These are phyloP conservation scores for Natator depressus DNA, from an alignment of 2,113 vertebrate genomes.

Conservation along the genomic window DNA sequence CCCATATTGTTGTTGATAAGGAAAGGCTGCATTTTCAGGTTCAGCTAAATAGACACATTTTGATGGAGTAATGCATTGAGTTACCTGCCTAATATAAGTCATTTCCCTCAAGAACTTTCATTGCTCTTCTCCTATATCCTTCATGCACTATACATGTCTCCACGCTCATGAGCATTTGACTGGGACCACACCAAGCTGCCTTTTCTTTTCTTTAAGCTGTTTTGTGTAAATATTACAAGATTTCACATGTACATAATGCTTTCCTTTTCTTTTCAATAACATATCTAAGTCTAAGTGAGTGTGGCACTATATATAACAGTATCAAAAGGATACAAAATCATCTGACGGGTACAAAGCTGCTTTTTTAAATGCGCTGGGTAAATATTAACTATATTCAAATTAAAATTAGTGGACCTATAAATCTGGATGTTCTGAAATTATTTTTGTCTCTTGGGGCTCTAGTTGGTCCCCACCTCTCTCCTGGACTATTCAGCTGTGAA, in stretches of 20 bases:
- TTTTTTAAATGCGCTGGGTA: background rate
- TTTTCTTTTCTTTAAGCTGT: constrained; percentile 20
- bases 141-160: background rate
- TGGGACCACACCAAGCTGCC: background rate
- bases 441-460: background rate
- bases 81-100: constrained; percentile 47
- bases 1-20: background rate
- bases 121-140: constrained; percentile 19
- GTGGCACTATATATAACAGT: background rate
- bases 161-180: background rate
- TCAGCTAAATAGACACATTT: constrained; percentile 50
- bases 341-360: background rate
- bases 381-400: background rate
- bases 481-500: background rate
- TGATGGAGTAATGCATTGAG: background rate
- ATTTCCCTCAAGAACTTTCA: constrained; percentile 43
- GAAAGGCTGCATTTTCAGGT: background rate
- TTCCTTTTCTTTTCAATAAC: background rate
- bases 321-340: background rate
- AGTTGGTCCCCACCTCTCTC: background rate
- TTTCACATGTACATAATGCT: background rate
- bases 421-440: background rate
- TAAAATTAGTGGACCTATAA: background rate
- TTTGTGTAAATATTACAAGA: constrained; percentile 40
- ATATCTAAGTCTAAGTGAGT: background rate